Evolutionary conservation across 2,888 invertebrate species (phyloP).

Genomic region (Escarpia spicata): DNA sequence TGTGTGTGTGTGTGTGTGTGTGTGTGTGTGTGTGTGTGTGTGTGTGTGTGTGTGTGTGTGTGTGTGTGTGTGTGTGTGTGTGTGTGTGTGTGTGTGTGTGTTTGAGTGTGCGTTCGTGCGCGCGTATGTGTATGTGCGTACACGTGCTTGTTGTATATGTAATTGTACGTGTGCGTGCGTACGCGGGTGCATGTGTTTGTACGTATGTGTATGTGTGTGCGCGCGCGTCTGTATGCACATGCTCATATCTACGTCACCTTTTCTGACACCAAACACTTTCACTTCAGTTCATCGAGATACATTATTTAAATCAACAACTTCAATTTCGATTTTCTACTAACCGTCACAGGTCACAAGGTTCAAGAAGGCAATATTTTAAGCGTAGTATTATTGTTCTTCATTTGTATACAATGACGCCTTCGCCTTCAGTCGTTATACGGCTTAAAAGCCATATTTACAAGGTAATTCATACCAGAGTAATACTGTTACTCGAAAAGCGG

Average conservation of each 20-base stretch:
- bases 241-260: no score
- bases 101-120: background rate
- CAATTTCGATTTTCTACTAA: background rate
- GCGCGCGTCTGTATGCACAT: no score
- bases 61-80: background rate
- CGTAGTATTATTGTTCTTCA: background rate
- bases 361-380: background rate
- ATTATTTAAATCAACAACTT: no score
- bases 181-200: no score
- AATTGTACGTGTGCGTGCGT: no score
- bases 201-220: no score
- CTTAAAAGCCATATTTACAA: background rate
- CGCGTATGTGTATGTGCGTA: background rate
- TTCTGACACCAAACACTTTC: no score
- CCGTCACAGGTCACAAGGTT: background rate
- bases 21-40: no score
- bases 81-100: background rate
- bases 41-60: no score
- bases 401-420: background rate
- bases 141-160: background rate
- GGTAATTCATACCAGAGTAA: background rate
- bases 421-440: background rate
- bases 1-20: no score
- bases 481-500: slow-evolving; percentile 3
- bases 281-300: no score